Evolutionary conservation across 2,797 vertebrate species (phyloP), one percentile per base, ranked within the genome.

Genomic region (Chelmon rostratus): DNA sequence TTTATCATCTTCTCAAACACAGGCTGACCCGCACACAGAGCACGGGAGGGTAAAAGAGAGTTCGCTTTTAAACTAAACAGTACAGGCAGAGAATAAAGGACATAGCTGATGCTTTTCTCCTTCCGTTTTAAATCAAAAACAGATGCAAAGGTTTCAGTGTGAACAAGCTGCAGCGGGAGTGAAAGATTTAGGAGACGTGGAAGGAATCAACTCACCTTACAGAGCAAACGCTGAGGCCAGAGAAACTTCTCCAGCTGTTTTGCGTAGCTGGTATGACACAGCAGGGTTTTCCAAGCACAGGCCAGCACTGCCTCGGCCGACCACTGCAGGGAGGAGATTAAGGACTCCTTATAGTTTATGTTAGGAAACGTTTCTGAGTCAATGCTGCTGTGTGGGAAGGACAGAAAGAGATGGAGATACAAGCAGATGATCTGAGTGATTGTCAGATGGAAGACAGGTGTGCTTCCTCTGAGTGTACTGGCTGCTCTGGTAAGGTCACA

Each of bases 111-210:
- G 33, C 8, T 46, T 73, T 50, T 74, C 53, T 54, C n/a, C 72
- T 86, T 73, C 57, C 8, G 4, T 7, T 81, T 38, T 9, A 57
- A 82, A 83, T 53, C 35, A 64, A 79, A 75, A 68, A 15, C 71
- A 89, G 67, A 70, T 73, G 67, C 52, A 56, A 21, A 67, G 2
- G 25, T 50, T 79, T 77, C 63, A 25, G 33, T 35, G 44, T 68
- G 54, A 44, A 59, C 35, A 54, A 47, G 38, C 66, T 73, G 66
- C 49, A 72, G 47, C 25, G 23, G 54, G 33, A 58, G 52, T 10
- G 38, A 69, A 42, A 52, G 64, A 79, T 86, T 76, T 49, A 73
- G 19, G 72, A 63, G 52, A 70, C 49, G 37, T 61, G 28, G 46
- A 79, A 50, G 35, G 28, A 67, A 49, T 73, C 40, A 10, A 33